phyloP scores from a whole-genome alignment of 92 coral and sea anemone genomes.

The Paragorgia papillata region DNA sequence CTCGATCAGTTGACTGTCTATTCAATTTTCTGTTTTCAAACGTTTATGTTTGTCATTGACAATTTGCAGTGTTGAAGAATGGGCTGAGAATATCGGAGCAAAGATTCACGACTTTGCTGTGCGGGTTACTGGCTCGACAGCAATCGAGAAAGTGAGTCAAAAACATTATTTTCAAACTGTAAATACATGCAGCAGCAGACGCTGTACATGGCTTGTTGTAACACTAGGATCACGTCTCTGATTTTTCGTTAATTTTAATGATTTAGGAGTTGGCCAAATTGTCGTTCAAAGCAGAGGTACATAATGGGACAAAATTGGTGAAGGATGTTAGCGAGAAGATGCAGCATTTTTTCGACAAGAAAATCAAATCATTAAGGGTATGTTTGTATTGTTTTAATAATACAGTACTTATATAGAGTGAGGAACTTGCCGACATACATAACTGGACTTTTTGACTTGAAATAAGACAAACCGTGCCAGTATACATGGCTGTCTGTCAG shows the following conservation, averaged over 20 bases:
- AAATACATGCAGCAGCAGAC: not conserved
- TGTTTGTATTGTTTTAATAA: too few relatives aligned
- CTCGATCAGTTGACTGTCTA: not conserved
- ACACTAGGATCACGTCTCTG: not conserved
- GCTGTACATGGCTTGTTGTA: not conserved
- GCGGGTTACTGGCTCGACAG: conserved; percentile 32
- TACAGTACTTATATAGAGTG: too few relatives aligned
- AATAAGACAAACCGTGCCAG: too few relatives aligned
- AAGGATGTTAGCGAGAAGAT: conserved; percentile 40
- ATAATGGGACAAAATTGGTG: conserved; percentile 42
- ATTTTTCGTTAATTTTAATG: not conserved
- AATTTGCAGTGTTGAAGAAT: conserved; percentile 11
- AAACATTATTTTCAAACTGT: not conserved
- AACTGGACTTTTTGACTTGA: too few relatives aligned
- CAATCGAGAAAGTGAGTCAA: conserved; percentile 25
- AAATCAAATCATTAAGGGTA: conserved; percentile 39
- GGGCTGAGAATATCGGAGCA: conserved; percentile 27
- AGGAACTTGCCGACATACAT: too few relatives aligned
- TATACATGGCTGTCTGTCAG: too few relatives aligned
- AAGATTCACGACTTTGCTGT: conserved; percentile 33
- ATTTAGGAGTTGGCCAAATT: conserved; percentile 33
- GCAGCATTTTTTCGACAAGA: conserved; percentile 19
- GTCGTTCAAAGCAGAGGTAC: not conserved
- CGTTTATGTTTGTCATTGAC: not conserved
- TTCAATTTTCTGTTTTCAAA: not conserved